A percentile compares a stretch with the other conserved stretches of the same genome.
These are phyloP conservation scores for Tupaia tana DNA, from an alignment of 2,113 vertebrate species.

Conservation along the genomic window DNA sequence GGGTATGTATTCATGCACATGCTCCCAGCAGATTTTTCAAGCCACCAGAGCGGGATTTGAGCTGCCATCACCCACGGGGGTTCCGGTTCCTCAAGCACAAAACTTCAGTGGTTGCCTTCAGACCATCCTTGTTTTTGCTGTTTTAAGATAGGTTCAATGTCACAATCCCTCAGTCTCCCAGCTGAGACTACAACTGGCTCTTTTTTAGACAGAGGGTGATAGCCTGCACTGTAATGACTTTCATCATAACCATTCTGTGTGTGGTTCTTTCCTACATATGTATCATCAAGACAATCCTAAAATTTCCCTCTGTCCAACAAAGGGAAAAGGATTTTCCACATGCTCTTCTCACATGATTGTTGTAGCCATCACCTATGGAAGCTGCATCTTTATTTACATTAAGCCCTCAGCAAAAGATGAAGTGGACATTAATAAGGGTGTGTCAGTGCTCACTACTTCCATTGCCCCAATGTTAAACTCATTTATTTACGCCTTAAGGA, in stretches of 20 bases:
- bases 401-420: not conserved
- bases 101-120: too few species aligned
- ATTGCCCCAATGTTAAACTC: not conserved
- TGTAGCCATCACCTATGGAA: conserved; percentile 55
- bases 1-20: too few species aligned
- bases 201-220: conserved; percentile 42
- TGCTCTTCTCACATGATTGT: conserved; percentile 61
- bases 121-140: too few species aligned
- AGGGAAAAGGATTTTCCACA: conserved; percentile 60
- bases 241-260: conserved; percentile 49
- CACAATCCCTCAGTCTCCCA: too few species aligned
- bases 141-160: too few species aligned
- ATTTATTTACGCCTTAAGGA: not conserved
- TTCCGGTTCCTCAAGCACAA: too few species aligned
- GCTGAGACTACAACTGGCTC: too few species aligned
- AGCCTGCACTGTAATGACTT: not conserved
- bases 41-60: too few species aligned
- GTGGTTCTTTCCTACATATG: conserved; percentile 39
- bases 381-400: conserved; percentile 47
- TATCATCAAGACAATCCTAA: conserved; percentile 58
- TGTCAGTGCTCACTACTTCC: not conserved
- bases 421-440: not conserved
- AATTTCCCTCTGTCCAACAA: conserved; percentile 28
- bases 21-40: too few species aligned
- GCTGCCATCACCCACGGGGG: too few species aligned